Evolutionary conservation across 2,888 invertebrate genomes (phyloP).

Genomic region (Leptopilina drosophilae): DNA sequence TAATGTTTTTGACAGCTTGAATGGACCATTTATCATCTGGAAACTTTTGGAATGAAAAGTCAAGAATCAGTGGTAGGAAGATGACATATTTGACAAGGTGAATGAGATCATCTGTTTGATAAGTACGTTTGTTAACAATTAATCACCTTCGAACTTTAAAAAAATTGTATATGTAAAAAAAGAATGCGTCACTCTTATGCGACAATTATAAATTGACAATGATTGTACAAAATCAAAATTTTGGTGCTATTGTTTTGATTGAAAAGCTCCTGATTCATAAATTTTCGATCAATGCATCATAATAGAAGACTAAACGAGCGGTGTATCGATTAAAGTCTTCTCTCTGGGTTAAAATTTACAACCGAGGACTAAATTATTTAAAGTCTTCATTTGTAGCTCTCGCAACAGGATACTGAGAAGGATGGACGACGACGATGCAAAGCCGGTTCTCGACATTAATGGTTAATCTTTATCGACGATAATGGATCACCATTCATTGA

Average conservation of each 20-base stretch:
- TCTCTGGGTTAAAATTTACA: conserved; percentile 68
- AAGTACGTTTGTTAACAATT: conserved; percentile 7
- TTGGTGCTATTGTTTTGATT: too few relatives aligned
- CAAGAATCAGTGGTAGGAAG: conserved; percentile 14
- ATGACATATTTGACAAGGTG: conserved; percentile 27
- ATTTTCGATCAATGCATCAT: conserved; percentile 62
- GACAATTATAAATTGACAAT: too few relatives aligned
- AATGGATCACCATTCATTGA: conserved; percentile 34
- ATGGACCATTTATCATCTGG: not conserved
- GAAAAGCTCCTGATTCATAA: conserved; percentile 67
- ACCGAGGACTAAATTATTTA: conserved; percentile 74
- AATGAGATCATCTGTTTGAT: conserved; percentile 16
- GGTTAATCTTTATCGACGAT: conserved; percentile 39
- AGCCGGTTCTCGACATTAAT: conserved; percentile 52
- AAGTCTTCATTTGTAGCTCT: conserved; percentile 73
- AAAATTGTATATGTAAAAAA: not conserved
- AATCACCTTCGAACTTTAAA: not conserved
- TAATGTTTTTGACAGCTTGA: not conserved
- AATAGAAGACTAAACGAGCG: conserved; percentile 48
- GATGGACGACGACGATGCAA: conserved; percentile 52
- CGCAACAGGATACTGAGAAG: conserved; percentile 57
- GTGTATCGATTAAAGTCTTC: conserved; percentile 74
- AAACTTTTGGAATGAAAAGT: not conserved
- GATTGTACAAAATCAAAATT: too few relatives aligned
- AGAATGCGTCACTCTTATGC: too few relatives aligned